A percentile compares a stretch with the other conserved stretches of the same genome.
Conservation (phyloP, 2,797 vertebrate species). For the Phaenicophaeus curvirostris region DNA sequence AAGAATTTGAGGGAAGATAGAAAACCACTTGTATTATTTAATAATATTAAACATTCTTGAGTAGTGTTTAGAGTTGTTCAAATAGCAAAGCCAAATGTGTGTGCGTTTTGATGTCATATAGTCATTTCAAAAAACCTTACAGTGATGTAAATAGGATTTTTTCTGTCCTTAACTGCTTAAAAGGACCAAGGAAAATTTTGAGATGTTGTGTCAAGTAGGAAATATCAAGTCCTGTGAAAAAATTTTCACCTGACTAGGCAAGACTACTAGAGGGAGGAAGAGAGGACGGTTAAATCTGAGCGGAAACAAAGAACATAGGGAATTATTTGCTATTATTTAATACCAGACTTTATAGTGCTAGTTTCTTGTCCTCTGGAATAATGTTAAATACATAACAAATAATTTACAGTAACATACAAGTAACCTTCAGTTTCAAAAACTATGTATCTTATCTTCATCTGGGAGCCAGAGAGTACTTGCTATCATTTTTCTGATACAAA, state of each 20-base stretch:
- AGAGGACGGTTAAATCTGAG: not conserved
- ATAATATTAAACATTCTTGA: not conserved
- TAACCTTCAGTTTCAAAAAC: not conserved
- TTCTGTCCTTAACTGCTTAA: not conserved
- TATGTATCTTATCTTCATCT: not conserved
- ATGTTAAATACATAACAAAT: not conserved
- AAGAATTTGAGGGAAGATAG: not conserved
- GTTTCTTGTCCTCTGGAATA: not conserved
- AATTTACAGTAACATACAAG: not conserved
- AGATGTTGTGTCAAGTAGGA: not conserved
- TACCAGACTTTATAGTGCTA: not conserved
- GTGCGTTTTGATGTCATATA: not conserved
- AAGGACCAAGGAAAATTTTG: not conserved
- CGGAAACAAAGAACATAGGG: not conserved
- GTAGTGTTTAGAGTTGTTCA: not conserved
- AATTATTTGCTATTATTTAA: not conserved
- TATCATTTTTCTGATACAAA: not conserved
- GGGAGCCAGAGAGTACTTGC: not conserved
- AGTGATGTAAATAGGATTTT: not conserved
- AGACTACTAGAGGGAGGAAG: not conserved
- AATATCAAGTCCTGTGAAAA: not conserved
- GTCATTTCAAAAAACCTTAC: not conserved
- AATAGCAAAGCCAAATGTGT: not conserved
- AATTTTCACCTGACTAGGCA: not conserved
- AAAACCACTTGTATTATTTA: not conserved